These are phyloP conservation scores for Molorchus minor DNA, from an alignment of 2,888 invertebrate genomes.

Conservation along the genomic window DNA sequence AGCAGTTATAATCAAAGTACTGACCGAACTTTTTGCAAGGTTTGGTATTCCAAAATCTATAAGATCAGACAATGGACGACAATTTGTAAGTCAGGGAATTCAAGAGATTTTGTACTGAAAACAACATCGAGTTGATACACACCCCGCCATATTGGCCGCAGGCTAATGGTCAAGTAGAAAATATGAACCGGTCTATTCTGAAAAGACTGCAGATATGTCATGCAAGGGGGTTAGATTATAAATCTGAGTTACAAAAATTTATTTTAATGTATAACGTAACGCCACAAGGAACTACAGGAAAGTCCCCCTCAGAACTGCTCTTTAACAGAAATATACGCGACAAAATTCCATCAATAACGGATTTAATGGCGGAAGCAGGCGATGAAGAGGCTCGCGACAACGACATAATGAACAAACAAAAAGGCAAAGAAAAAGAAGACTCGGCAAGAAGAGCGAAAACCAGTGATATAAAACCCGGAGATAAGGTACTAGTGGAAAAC, in stretches of 20 bases:
- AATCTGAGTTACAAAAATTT: slow-evolving; percentile 31
- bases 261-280: slow-evolving; percentile 35
- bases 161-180: slow-evolving; percentile 43
- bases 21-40: slow-evolving; percentile 31
- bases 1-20: slow-evolving; percentile 8
- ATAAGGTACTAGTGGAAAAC: slow-evolving; percentile 2
- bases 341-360: slow-evolving; percentile 34
- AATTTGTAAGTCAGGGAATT: slow-evolving; percentile 37
- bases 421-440: slow-evolving; percentile 11
- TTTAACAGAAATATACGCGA: slow-evolving; percentile 39
- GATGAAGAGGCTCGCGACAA: slow-evolving; percentile 32
- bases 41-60: slow-evolving; percentile 34
- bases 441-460: not conserved
- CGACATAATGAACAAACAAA: slow-evolving; percentile 37
- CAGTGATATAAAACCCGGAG: not conserved
- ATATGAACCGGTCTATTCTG: slow-evolving; percentile 34
- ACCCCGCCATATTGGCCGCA: slow-evolving; percentile 40
- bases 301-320: slow-evolving; percentile 42
- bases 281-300: slow-evolving; percentile 45
- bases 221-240: slow-evolving; percentile 18
- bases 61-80: slow-evolving; percentile 34
- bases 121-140: slow-evolving; percentile 31
- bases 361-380: slow-evolving; percentile 10
- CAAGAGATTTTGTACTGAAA: slow-evolving; percentile 29
- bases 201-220: slow-evolving; percentile 17